These are phyloP conservation scores for Polyergus mexicanus DNA, from an alignment of 1,140 invertebrate genomes.

Conservation along the genomic window DNA sequence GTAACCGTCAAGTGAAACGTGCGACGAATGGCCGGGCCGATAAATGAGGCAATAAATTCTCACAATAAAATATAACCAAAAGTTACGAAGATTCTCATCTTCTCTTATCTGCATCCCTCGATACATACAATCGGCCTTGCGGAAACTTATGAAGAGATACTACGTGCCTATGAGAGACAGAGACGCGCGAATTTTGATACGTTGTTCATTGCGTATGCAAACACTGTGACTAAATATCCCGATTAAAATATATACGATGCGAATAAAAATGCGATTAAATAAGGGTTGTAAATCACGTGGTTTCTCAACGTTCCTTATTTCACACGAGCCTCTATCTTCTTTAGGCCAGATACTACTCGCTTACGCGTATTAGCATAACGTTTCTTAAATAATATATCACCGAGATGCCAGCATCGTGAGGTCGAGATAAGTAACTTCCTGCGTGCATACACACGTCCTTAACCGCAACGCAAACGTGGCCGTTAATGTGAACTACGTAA, in stretches of 20 bases:
- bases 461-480: constrained; percentile 66
- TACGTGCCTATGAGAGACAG: too few relatives aligned
- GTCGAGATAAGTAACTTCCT: constrained; percentile 79
- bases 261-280: constrained; percentile 34
- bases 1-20: constrained; percentile 77
- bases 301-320: constrained; percentile 15
- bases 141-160: constrained; percentile 37
- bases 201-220: neutral
- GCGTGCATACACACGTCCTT: constrained; percentile 62
- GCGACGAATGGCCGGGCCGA: constrained; percentile 76
- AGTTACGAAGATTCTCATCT: constrained; percentile 63
- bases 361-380: constrained; percentile 79
- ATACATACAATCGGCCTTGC: constrained; percentile 12
- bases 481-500: constrained; percentile 63
- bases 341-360: constrained; percentile 58
- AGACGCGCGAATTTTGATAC: neutral
- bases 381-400: constrained; percentile 81
- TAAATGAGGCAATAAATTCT: constrained; percentile 76
- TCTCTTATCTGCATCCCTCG: constrained; percentile 17
- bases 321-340: constrained; percentile 4
- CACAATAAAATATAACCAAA: constrained; percentile 73
- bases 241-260: constrained; percentile 9
- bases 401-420: constrained; percentile 68
- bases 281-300: constrained; percentile 1
- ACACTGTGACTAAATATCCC: neutral